phyloP scores from a whole-genome alignment of 2,888 invertebrate species.

The Oscheius sp. region DNA sequence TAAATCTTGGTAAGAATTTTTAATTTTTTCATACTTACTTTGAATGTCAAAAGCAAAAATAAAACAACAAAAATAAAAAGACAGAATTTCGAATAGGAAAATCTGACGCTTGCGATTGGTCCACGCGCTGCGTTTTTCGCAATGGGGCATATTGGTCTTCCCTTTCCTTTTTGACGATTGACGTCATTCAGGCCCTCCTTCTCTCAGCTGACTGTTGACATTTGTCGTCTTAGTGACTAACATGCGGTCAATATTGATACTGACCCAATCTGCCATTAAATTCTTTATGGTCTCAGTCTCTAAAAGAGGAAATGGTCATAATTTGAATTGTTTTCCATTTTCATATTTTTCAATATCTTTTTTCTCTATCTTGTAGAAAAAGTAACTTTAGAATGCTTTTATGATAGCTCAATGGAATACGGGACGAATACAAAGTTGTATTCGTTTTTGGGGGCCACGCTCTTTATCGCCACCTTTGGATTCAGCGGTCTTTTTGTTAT shows the following conservation, averaged over 20 bases:
- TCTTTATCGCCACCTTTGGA: slow-evolving; percentile 54
- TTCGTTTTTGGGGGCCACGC: slow-evolving; percentile 37
- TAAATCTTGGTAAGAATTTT: too few relatives aligned
- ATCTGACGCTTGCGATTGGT: neutral
- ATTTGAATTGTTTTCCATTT: too few relatives aligned
- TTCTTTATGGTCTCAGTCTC: too few relatives aligned
- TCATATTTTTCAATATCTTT: too few relatives aligned
- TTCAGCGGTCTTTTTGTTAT: slow-evolving; percentile 45
- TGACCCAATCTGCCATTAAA: too few relatives aligned
- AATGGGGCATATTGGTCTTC: neutral
- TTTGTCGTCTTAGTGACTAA: neutral
- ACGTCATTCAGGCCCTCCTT: too few relatives aligned
- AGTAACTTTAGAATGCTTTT: too few relatives aligned
- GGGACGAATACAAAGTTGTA: slow-evolving; percentile 40
- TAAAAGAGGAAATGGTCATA: too few relatives aligned
- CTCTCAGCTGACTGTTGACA: too few relatives aligned
- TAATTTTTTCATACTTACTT: neutral
- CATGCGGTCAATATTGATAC: too few relatives aligned
- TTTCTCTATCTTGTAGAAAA: too few relatives aligned
- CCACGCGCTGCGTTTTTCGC: neutral
- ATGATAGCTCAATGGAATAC: neutral
- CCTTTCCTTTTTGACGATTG: too few relatives aligned
- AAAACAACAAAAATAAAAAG: neutral
- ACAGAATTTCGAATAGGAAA: slow-evolving; percentile 15
- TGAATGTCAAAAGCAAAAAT: neutral